A percentile compares a stretch with the other conserved stretches of the same genome.
These are phyloP conservation scores for Mesorhabditis belari DNA, from an alignment of 2,888 invertebrate species.

Conservation along the genomic window DNA sequence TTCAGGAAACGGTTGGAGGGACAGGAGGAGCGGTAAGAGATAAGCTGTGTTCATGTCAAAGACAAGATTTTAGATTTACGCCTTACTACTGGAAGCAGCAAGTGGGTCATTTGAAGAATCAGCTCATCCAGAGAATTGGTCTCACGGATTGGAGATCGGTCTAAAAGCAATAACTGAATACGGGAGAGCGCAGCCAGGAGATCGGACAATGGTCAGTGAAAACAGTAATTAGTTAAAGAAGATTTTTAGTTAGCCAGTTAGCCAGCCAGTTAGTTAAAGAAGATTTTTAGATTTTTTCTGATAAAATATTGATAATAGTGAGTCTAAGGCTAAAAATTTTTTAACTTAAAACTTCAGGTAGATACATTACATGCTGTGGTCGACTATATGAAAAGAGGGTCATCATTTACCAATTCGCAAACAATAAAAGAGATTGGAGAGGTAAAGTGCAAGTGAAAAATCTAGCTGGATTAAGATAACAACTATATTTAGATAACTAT, in stretches of 20 bases:
- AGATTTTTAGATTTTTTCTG: no score
- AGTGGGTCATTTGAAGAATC: constrained; percentile 12
- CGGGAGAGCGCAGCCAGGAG: constrained; percentile 69
- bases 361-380: constrained; percentile 4
- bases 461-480: no score
- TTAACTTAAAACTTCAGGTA: constrained; percentile 1
- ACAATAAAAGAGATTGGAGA: no score
- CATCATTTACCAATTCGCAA: no score
- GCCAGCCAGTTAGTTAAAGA: no score
- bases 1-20: constrained; percentile 42
- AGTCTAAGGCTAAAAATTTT: no score
- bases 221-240: no score
- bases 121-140: not conserved
- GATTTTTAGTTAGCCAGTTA: constrained; percentile 10
- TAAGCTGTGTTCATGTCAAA: not conserved
- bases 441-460: no score
- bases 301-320: no score
- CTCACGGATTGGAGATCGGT: constrained; percentile 18
- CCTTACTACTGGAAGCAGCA: constrained; percentile 34
- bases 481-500: not conserved
- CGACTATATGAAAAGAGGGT: not conserved
- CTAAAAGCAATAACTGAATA: constrained; percentile 57
- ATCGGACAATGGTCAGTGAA: constrained; percentile 77
- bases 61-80: constrained; percentile 32
- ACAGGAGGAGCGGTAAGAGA: constrained; percentile 39